Evolutionary conservation across 2,797 vertebrate genomes (phyloP), one percentile per base, ranked within the genome.

Genomic region (Enteromius treurensis): DNA sequence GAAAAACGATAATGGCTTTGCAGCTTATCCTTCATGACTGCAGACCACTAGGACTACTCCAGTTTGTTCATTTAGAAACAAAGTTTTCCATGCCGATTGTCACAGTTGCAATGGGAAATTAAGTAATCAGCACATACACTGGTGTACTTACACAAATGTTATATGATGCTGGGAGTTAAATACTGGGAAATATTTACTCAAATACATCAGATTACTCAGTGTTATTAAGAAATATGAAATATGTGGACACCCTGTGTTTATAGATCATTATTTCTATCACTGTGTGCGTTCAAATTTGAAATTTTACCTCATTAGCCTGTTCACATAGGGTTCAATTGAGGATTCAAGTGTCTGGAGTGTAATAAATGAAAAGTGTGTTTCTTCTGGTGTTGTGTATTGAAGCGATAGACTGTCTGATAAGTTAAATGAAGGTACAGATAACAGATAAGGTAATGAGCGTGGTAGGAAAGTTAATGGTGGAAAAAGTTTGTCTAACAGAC

Each of bases 1-100:
- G 75, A 23, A 55, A 82, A 67, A 86, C 29, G 64, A 77, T 81
- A 84, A 79, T 51, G 45, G 80, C 79, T 76, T 83, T 78, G 45
- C 40, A 40, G 77, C 64, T 80, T 34, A 68, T 65, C 64, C 78
- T 76, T 77, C 42, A 67, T 77, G 32, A 69, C 70, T 17, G 42
- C 49, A 73, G 40, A 49, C 73, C 79, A 80, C 62, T 51, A 68
- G 77, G 40, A 67, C 49, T 76, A 55, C 62, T 70, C 34, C 49
- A 47, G 65, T 78, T 69, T 76, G 34, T 69, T 85, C 17, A 71
- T 71, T 74, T 65, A 32, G 21, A 37, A 71, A 78, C 21, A 49
- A 70, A 62, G 40, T 83, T 78, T 49, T 47, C 23, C 17, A 32
- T 21, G 47, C 15, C 26, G 32, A 42, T 53, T 49, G 42, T 40